Conservation (phyloP, 2,113 vertebrate genomes). For the Alligator mississippiensis region DNA sequence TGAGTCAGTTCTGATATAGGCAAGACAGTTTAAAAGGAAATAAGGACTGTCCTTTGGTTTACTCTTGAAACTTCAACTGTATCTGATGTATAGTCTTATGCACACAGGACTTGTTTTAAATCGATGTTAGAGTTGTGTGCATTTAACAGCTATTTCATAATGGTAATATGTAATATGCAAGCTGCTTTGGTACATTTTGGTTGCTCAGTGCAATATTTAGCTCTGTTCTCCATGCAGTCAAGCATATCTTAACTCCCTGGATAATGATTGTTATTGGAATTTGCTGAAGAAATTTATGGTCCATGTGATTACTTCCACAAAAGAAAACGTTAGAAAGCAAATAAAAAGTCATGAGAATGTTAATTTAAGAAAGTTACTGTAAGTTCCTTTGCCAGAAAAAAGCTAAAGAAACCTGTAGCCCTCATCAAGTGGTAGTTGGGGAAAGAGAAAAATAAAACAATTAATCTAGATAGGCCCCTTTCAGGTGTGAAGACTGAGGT, state of each 20-base stretch:
- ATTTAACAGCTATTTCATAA: neutral
- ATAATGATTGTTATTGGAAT: constrained; percentile 69
- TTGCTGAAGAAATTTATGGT: constrained; percentile 66
- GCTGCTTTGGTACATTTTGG: neutral
- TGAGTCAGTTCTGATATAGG: neutral
- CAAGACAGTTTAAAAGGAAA: accelerated
- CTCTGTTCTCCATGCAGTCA: constrained; percentile 29
- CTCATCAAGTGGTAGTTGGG: accelerated
- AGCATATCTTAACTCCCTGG: constrained; percentile 38
- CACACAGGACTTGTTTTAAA: neutral
- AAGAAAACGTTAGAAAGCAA: constrained; percentile 49
- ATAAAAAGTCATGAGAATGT: constrained; percentile 43
- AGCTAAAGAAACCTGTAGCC: neutral
- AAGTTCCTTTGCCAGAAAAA: neutral
- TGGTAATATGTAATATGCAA: neutral
- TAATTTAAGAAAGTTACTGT: constrained; percentile 39
- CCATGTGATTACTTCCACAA: constrained; percentile 65
- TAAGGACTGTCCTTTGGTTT: neutral
- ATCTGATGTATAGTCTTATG: neutral
- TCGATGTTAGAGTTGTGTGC: neutral
- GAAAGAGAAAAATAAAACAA: neutral
- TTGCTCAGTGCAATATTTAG: constrained; percentile 38
- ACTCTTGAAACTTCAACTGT: neutral
- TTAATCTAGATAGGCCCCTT: accelerated
- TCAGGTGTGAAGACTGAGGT: neutral